phyloP scores from a whole-genome alignment of 2,113 vertebrate genomes.

The Dinomys branickii region DNA sequence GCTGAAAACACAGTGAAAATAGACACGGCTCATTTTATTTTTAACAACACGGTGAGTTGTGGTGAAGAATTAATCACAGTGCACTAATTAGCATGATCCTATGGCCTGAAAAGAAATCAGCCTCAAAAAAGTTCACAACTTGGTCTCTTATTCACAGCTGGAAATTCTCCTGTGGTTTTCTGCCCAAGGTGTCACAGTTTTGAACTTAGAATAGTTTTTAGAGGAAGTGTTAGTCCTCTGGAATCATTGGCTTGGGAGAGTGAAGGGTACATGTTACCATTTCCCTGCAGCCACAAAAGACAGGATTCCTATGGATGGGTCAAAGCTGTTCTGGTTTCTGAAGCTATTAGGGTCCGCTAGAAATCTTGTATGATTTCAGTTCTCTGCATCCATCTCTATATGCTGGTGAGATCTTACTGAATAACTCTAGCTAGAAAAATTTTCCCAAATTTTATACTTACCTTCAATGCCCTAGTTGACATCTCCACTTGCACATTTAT shows the following conservation, averaged over 20 bases:
- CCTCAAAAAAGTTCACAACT: not conserved
- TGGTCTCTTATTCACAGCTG: not conserved
- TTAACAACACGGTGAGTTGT: not conserved
- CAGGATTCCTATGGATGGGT: not conserved
- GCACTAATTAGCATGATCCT: not conserved
- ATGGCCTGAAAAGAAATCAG: not conserved
- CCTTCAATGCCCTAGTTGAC: not conserved
- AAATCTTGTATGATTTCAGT: not conserved
- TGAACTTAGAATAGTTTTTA: not conserved
- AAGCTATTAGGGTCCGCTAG: not conserved
- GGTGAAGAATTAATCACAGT: too few relatives aligned
- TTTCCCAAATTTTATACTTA: not conserved
- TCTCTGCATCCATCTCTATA: not conserved
- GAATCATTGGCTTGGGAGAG: not conserved
- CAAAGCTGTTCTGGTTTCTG: not conserved
- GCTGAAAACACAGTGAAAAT: not conserved
- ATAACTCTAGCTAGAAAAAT: not conserved
- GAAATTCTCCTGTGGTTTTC: not conserved
- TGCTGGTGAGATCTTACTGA: not conserved
- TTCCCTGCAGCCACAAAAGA: not conserved
- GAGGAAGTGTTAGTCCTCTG: not conserved
- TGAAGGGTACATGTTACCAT: fast-evolving
- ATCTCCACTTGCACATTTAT: not conserved
- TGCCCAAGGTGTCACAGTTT: not conserved
- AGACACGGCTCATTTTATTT: not conserved